A percentile compares a stretch with the other conserved stretches of the same genome.
Conservation (phyloP, 1,140 invertebrate genomes). For the Leucophenga varia region DNA sequence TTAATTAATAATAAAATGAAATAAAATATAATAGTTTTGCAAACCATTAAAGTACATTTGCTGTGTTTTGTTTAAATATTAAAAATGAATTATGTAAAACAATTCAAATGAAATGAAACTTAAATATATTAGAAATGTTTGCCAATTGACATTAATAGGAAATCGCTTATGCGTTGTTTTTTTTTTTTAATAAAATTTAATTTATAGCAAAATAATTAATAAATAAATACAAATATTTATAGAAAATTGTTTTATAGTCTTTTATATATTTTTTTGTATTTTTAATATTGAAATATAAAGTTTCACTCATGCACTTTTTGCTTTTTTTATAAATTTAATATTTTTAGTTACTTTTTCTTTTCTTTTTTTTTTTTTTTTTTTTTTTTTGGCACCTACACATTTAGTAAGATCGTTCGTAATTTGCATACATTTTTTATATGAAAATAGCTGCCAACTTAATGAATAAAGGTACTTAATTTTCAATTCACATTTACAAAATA, state of each 20-base stretch:
- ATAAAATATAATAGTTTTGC: no score
- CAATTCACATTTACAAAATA: slow-evolving; percentile 1
- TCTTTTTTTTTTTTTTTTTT: no score
- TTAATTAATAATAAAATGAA: no score
- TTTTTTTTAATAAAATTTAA: slow-evolving; percentile 21
- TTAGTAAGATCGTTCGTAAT: not conserved
- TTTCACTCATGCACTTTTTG: slow-evolving; percentile 35
- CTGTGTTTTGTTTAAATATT: slow-evolving; percentile 33
- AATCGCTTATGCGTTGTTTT: no score
- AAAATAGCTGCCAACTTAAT: slow-evolving; percentile 15
- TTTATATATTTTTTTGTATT: no score
- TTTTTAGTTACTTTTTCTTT: no score
- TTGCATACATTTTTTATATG: no score
- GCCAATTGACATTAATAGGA: no score
- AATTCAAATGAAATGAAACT: slow-evolving; percentile 4
- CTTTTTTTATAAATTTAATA: no score
- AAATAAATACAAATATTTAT: slow-evolving; percentile 36
- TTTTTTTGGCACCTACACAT: slow-evolving; percentile 40
- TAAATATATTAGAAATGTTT: slow-evolving; percentile 13
- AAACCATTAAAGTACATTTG: slow-evolving; percentile 24
- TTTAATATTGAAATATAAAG: no score
- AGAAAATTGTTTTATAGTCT: slow-evolving; percentile 40
- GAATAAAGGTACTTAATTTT: slow-evolving; percentile 3
- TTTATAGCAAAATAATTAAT: slow-evolving; percentile 46
- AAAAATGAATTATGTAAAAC: slow-evolving; percentile 41